Percentiles rank a stretch among this genome's conserved stretches.
phyloP scores from a whole-genome alignment of 37 sponge, comb jelly and placozoan genomes.

The Corticium candelabrum region DNA sequence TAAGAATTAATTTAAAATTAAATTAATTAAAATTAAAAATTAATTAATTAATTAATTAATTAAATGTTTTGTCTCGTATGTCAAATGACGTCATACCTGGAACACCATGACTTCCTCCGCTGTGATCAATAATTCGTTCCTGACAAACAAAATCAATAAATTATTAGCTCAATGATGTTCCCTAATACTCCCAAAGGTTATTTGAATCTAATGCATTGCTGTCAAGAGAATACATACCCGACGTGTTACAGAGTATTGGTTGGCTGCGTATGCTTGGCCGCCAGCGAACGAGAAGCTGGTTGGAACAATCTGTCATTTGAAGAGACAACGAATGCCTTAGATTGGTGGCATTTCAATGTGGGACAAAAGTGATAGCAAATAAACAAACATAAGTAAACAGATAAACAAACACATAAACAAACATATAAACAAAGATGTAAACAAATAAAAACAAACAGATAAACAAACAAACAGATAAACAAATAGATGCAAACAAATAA shows the following conservation, averaged over 20 bases:
- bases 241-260: constrained; percentile 84
- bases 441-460: too few species aligned
- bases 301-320: constrained; percentile 80
- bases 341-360: too few species aligned
- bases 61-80: neutral
- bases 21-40: neutral
- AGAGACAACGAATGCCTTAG: too few species aligned
- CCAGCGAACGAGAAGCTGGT: constrained; percentile 37
- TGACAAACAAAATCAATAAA: neutral
- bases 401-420: too few species aligned
- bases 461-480: too few species aligned
- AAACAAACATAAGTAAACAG: too few species aligned
- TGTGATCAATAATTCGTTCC: constrained; percentile 33
- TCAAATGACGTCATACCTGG: constrained; percentile 33
- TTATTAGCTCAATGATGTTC: too few species aligned
- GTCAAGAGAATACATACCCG: neutral
- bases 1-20: neutral
- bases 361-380: too few species aligned
- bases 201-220: too few species aligned
- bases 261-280: constrained; percentile 22
- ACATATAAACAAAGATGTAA: too few species aligned
- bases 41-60: neutral
- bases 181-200: too few species aligned
- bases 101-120: constrained; percentile 40
- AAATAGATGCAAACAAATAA: too few species aligned